These are phyloP conservation scores for Alligator mississippiensis DNA, from an alignment of 2,113 vertebrate species.

Conservation along the genomic window DNA sequence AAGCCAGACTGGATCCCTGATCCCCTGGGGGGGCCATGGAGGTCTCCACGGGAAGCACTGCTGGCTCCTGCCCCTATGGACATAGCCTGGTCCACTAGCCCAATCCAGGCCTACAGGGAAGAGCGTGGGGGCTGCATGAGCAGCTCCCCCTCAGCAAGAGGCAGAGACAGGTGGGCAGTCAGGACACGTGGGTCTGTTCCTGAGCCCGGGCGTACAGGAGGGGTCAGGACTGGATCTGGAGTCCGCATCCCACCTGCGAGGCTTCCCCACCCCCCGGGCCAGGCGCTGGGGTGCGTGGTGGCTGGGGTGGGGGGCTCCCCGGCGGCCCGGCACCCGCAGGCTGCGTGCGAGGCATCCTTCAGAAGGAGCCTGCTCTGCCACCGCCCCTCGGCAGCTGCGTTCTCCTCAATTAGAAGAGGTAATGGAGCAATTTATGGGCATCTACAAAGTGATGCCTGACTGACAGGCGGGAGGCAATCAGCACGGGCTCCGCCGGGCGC, in stretches of 20 bases:
- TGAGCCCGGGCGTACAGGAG: no score
- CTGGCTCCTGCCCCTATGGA: not conserved
- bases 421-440: constrained; percentile 81
- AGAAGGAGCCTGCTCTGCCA: constrained; percentile 59
- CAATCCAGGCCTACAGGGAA: no score
- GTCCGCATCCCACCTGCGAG: not conserved
- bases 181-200: no score
- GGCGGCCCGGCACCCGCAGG: constrained; percentile 41
- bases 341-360: constrained; percentile 56
- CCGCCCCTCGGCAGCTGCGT: constrained; percentile 72
- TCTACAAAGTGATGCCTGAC: constrained; percentile 76
- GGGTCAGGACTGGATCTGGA: no score
- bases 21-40: not conserved
- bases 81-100: no score
- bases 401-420: constrained; percentile 79
- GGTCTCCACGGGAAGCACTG: no score
- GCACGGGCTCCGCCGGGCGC: constrained; percentile 56
- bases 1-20: not conserved
- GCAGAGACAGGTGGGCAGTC: no score
- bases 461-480: constrained; percentile 73
- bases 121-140: no score
- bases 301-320: not conserved
- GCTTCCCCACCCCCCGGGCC: no score
- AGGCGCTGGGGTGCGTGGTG: no score
- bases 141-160: no score